A percentile compares a stretch with the other conserved stretches of the same genome.
Conservation (phyloP, 1,140 invertebrate genomes). For the Lucilia cuprina region DNA sequence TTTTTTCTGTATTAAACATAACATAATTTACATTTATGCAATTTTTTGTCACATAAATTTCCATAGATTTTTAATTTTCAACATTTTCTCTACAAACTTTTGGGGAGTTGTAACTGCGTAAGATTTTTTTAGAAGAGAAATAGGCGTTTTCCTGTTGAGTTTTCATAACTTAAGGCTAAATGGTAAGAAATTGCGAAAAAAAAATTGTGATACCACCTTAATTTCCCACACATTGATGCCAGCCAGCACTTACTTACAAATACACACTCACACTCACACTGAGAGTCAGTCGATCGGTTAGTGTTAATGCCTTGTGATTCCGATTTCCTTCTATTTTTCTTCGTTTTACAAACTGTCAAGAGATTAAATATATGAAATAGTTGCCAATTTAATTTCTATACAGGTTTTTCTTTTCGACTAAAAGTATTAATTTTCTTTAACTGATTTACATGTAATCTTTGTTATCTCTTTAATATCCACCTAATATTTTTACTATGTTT, state of each 20-base stretch:
- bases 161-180: neutral
- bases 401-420: neutral
- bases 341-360: neutral
- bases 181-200: neutral
- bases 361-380: neutral
- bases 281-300: no score
- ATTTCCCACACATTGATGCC: neutral
- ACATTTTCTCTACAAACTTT: neutral
- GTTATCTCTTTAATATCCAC: neutral
- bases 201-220: neutral
- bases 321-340: neutral
- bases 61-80: neutral
- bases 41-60: slow-evolving; percentile 12
- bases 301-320: neutral
- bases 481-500: slow-evolving; percentile 1
- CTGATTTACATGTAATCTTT: neutral
- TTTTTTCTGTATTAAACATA: no score
- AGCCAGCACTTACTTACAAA: neutral
- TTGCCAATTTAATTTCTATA: slow-evolving; percentile 8
- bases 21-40: slow-evolving; percentile 5
- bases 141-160: slow-evolving; percentile 1
- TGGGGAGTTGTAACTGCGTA: neutral
- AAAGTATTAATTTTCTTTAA: no score
- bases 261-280: neutral
- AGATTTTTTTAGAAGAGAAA: neutral